Evolutionary conservation across 2,888 invertebrate genomes (phyloP), one percentile per base, ranked within the genome.

Genomic region (Sceliomorpha sp.): DNA sequence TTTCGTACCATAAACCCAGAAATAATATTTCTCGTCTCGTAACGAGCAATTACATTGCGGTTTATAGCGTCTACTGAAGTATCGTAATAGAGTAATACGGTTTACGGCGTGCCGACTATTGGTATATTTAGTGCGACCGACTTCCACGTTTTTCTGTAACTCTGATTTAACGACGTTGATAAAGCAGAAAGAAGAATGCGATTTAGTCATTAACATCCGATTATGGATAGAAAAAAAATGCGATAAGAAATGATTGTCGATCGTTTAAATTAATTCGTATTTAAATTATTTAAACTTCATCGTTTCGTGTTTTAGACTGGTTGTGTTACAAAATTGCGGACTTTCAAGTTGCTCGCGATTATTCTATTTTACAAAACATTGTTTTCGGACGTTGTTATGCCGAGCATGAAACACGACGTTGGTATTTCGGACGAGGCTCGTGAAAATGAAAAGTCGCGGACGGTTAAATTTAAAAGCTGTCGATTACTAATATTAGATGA

Each of bases 21-120:
- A 63, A 63, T 48, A 12, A 47, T 47, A 63, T 63, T 63, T 63
- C 20, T 56, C 14, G 31, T 27, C 14, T 20, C 26, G 50, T 55
- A 55, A 64, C 63, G 56, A 64, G 48, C 48, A 64, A 64, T 56
- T 56, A 64, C 36, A 42, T 48, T 26, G 31, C 36, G 31, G 55
- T 50, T 55, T 64, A 64, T 56, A 56, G 15, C 56, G 29, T 37
- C 50, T 37, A 50, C 56, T 13, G 27, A 50, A 55, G 56, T 40
- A 56, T 31, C 29, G 48, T 37, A 56, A 50, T 48, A 42, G 53
- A 55, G 36, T 39, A 63, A 63, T 55, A 31, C 55, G 12, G 27
- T 55, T 26, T 42, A 55, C 36, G 39, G 34, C 9, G 50, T 50
- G 42, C 31, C 32, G 26, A 13, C n/a, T 17, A 8, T 26, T 9